phyloP scores from a whole-genome alignment of 2,113 vertebrate species.

The Upupa epops region DNA sequence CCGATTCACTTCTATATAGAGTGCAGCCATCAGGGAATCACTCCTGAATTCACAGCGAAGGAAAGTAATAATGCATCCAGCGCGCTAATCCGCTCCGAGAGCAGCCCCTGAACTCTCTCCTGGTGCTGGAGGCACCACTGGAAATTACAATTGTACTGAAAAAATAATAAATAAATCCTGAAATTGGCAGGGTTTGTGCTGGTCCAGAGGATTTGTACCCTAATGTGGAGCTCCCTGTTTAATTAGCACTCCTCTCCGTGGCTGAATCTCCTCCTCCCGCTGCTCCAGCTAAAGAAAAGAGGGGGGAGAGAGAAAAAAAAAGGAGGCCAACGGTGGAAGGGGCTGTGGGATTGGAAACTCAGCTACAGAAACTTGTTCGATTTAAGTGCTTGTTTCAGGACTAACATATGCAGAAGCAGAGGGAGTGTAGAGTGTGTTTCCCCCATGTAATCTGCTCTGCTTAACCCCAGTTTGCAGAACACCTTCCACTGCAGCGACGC shows the following conservation, averaged over 20 bases:
- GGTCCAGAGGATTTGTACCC: conserved; percentile 64
- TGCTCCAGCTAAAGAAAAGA: background rate
- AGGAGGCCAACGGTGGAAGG: conserved; percentile 28
- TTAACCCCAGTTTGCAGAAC: background rate
- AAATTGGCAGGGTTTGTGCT: conserved; percentile 57
- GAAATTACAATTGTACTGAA: conserved; percentile 56
- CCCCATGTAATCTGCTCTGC: background rate
- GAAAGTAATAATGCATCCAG: conserved; percentile 68
- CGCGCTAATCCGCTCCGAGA: conserved; percentile 53
- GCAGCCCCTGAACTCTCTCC: conserved; percentile 59
- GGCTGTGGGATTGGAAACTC: conserved; percentile 39
- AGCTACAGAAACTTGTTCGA: conserved; percentile 14
- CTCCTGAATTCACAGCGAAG: conserved; percentile 61
- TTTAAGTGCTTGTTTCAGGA: conserved; percentile 39
- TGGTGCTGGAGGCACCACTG: conserved; percentile 49
- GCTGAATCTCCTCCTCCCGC: conserved; percentile 18
- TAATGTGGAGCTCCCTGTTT: conserved; percentile 68
- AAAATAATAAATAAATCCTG: conserved; percentile 65
- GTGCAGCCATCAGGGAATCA: conserved; percentile 65
- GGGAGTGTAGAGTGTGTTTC: conserved; percentile 7
- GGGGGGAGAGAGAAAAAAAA: background rate
- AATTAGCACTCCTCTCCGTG: conserved; percentile 60
- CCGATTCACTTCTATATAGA: conserved; percentile 68
- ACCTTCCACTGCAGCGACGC: background rate
- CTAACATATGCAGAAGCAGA: background rate